phyloP scores from a whole-genome alignment of 2,797 vertebrate species.

The Pseudomugil gertrudae region DNA sequence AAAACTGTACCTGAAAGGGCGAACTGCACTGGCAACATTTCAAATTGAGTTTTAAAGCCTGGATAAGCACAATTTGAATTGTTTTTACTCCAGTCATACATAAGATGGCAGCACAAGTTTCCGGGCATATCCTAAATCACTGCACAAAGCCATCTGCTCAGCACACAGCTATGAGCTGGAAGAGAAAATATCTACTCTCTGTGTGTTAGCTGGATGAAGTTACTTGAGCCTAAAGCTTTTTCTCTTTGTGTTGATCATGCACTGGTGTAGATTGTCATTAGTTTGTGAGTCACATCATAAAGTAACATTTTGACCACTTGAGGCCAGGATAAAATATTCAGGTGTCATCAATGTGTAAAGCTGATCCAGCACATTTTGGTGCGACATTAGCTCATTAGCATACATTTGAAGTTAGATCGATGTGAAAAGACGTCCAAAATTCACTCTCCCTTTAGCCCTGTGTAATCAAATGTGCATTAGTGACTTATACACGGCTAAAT shows the following conservation, averaged over 20 bases:
- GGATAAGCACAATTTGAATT: not conserved
- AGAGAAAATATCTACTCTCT: not conserved
- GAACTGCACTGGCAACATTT: not conserved
- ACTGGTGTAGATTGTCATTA: not conserved
- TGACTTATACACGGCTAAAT: not conserved
- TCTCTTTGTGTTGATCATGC: not conserved
- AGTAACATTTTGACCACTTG: not conserved
- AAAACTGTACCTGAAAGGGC: not conserved
- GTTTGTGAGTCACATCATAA: not conserved
- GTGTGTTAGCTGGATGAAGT: not conserved
- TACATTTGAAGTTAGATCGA: not conserved
- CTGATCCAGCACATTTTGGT: not conserved
- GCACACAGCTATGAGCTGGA: not conserved
- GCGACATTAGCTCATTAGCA: not conserved
- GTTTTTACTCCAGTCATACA: not conserved
- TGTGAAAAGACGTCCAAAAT: not conserved
- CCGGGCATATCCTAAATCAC: not conserved
- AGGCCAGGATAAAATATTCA: not conserved
- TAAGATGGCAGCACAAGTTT: not conserved
- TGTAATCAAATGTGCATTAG: not conserved
- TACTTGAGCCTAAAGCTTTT: not conserved
- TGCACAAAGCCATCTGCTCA: not conserved
- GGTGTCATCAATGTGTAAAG: not conserved
- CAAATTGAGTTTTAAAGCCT: not conserved
- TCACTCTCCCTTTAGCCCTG: not conserved